These are phyloP conservation scores for Periplaneta americana DNA, from an alignment of 1,140 invertebrate genomes.

Conservation along the genomic window DNA sequence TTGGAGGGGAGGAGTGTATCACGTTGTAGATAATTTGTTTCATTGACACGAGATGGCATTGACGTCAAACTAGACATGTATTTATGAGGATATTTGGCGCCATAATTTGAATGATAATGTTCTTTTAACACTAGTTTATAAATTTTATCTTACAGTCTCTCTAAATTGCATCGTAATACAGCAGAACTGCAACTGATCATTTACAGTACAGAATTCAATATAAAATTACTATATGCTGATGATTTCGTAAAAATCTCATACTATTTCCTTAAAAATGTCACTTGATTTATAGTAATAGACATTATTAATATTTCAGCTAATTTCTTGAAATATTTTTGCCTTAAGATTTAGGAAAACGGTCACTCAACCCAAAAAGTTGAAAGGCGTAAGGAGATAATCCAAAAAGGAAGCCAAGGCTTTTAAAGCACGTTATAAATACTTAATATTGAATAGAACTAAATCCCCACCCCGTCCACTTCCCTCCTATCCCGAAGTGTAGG, in stretches of 20 bases:
- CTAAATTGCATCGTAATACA: too few relatives aligned
- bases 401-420: background rate
- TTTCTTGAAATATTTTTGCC: too few relatives aligned
- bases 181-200: too few relatives aligned
- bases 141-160: too few relatives aligned
- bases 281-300: too few relatives aligned
- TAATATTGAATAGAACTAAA: background rate
- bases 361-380: background rate
- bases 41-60: background rate
- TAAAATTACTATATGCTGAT: too few relatives aligned
- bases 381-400: background rate
- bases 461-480: background rate
- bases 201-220: too few relatives aligned
- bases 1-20: background rate
- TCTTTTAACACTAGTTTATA: too few relatives aligned
- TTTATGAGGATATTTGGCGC: background rate
- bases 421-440: background rate
- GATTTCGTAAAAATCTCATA: too few relatives aligned
- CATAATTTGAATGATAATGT: background rate
- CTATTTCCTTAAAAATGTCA: too few relatives aligned
- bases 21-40: background rate
- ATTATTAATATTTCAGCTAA: too few relatives aligned
- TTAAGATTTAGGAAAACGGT: too few relatives aligned
- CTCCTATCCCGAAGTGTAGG: background rate
- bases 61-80: background rate